Evolutionary conservation across 2,888 invertebrate species (phyloP), one percentile per base, ranked within the genome.

Genomic region (Heterodera filipjevi): DNA sequence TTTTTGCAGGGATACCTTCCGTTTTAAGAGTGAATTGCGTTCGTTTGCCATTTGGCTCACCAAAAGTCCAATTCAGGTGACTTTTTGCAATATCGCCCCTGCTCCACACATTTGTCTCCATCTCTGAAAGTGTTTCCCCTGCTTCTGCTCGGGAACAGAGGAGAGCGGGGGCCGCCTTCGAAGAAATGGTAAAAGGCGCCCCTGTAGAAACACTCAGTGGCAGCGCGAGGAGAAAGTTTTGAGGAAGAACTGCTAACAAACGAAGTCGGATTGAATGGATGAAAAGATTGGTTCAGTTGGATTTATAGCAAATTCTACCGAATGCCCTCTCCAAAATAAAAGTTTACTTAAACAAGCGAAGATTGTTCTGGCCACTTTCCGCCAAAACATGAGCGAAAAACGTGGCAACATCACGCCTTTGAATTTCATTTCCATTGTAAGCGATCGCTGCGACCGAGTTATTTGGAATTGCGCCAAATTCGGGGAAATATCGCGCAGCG

Each of bases 141-240:
- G 85, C 44, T 82, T 84, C 66, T 79, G 77, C 3, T 82, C 19
- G 82, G 78, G 30, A 89, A 81, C 30, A 89, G 87, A 1, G 81
- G 78, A 2, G 85, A 84, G 10, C 35, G 59, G 10, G 86, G 87
- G 10, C 87, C 87, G 32, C 87, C 85, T 64, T 86, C 86, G 71
- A 86, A 86, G 86, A 87, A 89, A 76, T 89, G 87, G 80, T 84
- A 89, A 77, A 89, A 85, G 8, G 89, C 89, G 49, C 89, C 89
- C 14, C 89, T 86, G 75, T 88, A 89, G 80, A 88, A 89, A 71
- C 87, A 87, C 33, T 86, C 85, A 64, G 84, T 82, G 2, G 89
- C 89, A 68, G 22, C 68, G 19, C 68, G 68, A 32, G 68, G 68
- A 5, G 68, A 68, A 68, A 68, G 68, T 22, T 33, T 68, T 6